Conservation (phyloP, 30 jellyfish, hydroid and myxozoan species). For the Calvadosia cruxmelitensis region DNA sequence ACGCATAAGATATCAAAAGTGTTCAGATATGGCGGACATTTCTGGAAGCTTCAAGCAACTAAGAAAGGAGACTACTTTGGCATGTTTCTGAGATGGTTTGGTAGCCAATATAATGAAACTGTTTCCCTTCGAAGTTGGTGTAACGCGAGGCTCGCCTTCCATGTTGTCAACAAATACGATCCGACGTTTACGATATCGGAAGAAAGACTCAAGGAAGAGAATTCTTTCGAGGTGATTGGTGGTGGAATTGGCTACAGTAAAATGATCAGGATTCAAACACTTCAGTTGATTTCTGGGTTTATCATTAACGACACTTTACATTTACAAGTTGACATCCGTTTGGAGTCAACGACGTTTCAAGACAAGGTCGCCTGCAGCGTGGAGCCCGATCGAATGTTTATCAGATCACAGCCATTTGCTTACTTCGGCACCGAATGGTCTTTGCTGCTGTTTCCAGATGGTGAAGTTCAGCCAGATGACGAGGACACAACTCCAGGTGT, state of each 20-base stretch:
- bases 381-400: constrained; percentile 25
- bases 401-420: constrained; percentile 17
- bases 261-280: constrained; percentile 18
- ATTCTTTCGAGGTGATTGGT: constrained; percentile 47
- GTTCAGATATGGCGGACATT: constrained; percentile 65
- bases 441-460: constrained; percentile 26
- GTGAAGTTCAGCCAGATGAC: constrained; percentile 33
- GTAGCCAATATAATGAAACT: constrained; percentile 6
- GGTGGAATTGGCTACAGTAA: constrained; percentile 90
- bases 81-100: constrained; percentile 85
- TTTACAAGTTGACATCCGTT: constrained; percentile 34
- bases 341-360: constrained; percentile 31
- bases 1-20: constrained; percentile 42
- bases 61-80: constrained; percentile 58
- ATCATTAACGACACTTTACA: constrained; percentile 33
- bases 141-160: constrained; percentile 38
- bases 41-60: constrained; percentile 75
- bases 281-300: constrained; percentile 59
- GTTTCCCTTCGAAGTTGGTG: constrained; percentile 22
- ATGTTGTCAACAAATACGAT: constrained; percentile 45
- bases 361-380: constrained; percentile 30
- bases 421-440: constrained; percentile 61
- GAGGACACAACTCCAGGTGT: not conserved
- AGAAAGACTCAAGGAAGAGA: constrained; percentile 52
- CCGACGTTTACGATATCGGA: constrained; percentile 30